Base-by-base conservation (phyloP, 2,888 invertebrate genomes). In the Lithophane leautieri region DNA sequence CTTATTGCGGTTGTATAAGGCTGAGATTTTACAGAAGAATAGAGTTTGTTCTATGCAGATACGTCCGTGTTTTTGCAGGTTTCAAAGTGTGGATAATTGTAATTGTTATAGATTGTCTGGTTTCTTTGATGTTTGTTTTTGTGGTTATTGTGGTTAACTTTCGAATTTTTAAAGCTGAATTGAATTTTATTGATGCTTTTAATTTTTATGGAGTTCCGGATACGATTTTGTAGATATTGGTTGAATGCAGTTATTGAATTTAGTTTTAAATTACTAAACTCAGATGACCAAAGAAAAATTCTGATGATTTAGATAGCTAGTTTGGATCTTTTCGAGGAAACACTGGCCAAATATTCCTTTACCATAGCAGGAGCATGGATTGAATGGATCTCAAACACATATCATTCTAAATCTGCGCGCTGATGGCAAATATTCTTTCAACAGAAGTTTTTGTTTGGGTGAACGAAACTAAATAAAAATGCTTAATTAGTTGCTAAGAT, bases 41-140 rank as follows among this genome's bases (percentile, higher is more conserved):
- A 42, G 63, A 44, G 12, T 7, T 52, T 50, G 40, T 84, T 81
- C 69, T 70, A 84, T 69, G 73, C 19, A 74, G 28, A 84, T 78
- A 68, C 8, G 34, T 68, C 56, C 0, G 12, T 25, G 47, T 72
- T 74, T 84, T 74, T 77, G 47, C 61, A 67, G 70, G 66, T 42
- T 68, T 74, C 40, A 83, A 76, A 73, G 77, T 77, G 77, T 77
- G 69, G 44, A 76, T 76, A 84, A 82, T 80, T 62, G 47, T 56
- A n/a, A 65, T 73, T 69, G 47, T 52, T 61, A 61, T 60, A 52
- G 61, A 54, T 73, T 71, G 58, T 34, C 47, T 52, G 28, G 34
- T 34, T 70, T 79, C 54, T 73, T 65, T 58, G 0, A 40, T 70
- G n/a, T 72, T 77, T 63, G 52, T 63, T 81, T 71, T 69, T 76